Evolutionary conservation across 2,797 vertebrate species (phyloP).

Genomic region (Oreochromis mossambicus): DNA sequence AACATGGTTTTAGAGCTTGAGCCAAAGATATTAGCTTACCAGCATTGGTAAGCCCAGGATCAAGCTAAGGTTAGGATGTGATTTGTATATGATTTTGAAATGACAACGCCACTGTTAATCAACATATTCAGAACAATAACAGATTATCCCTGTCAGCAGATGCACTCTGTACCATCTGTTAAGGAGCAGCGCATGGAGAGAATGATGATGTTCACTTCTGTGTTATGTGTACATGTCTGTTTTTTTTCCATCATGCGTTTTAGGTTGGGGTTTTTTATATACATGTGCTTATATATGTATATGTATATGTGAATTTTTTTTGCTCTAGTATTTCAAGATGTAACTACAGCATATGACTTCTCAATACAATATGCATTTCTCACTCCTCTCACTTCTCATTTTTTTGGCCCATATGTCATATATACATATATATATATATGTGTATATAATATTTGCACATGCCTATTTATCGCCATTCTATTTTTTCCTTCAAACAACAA

Average conservation of each 20-base stretch:
- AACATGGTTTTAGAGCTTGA: slow-evolving; percentile 7
- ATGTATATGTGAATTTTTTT: not conserved
- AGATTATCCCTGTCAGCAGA: slow-evolving; percentile 49
- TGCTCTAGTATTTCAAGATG: not conserved
- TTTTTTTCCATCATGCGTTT: not conserved
- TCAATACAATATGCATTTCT: not conserved
- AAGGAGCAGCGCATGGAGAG: not conserved
- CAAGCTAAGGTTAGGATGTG: slow-evolving; percentile 35
- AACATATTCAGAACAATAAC: slow-evolving; percentile 64
- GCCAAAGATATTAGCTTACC: slow-evolving; percentile 44
- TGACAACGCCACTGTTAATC: slow-evolving; percentile 48
- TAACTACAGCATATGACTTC: not conserved
- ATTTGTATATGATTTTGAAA: slow-evolving; percentile 57
- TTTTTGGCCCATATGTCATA: not conserved
- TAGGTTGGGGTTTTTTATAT: not conserved
- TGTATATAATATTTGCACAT: not conserved
- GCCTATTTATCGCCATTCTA: not conserved
- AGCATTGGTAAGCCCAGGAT: slow-evolving; percentile 33
- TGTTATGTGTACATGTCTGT: not conserved
- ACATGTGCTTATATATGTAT: accelerated
- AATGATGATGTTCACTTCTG: slow-evolving; percentile 21
- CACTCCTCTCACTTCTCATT: not conserved
- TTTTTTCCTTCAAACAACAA: not conserved
- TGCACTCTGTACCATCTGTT: slow-evolving; percentile 53
- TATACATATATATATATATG: too few species aligned